Percentiles rank a stretch among this genome's conserved stretches.
phyloP scores from a whole-genome alignment of 2,797 vertebrate genomes.

The Pelochelys cantorii region DNA sequence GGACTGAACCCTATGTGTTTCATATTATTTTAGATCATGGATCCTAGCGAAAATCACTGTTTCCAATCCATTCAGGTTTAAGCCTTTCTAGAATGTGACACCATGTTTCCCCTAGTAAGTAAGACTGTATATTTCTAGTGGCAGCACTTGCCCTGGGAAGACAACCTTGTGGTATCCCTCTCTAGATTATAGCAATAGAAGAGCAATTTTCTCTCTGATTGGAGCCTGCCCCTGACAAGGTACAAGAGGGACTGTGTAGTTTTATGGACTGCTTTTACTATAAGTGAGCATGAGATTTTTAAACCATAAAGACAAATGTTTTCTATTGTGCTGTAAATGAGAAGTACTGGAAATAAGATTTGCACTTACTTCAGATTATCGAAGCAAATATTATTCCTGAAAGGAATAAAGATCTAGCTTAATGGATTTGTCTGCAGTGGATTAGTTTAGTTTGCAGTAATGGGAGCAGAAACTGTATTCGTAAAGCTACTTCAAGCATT shows the following conservation, averaged over 20 bases:
- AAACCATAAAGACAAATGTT: background rate
- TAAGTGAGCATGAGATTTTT: background rate
- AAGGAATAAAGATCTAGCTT: constrained; percentile 33
- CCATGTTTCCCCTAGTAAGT: background rate
- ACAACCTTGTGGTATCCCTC: background rate
- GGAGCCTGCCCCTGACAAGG: background rate
- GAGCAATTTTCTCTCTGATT: background rate
- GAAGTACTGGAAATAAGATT: background rate
- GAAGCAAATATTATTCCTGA: constrained; percentile 1
- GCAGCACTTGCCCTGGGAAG: background rate
- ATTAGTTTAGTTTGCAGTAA: background rate
- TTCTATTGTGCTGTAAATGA: background rate
- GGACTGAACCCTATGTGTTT: background rate
- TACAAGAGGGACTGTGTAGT: background rate
- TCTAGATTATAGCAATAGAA: background rate
- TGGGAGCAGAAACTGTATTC: background rate
- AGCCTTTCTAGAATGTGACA: background rate
- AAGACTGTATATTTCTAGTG: background rate
- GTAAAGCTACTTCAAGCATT: background rate
- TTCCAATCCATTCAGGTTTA: background rate
- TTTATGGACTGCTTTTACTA: background rate
- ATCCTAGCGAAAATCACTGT: background rate
- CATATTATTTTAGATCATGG: background rate
- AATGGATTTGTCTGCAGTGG: constrained; percentile 9
- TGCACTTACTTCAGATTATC: background rate